Base-by-base conservation (phyloP, 2,113 vertebrate genomes). In the Cariama cristata region DNA sequence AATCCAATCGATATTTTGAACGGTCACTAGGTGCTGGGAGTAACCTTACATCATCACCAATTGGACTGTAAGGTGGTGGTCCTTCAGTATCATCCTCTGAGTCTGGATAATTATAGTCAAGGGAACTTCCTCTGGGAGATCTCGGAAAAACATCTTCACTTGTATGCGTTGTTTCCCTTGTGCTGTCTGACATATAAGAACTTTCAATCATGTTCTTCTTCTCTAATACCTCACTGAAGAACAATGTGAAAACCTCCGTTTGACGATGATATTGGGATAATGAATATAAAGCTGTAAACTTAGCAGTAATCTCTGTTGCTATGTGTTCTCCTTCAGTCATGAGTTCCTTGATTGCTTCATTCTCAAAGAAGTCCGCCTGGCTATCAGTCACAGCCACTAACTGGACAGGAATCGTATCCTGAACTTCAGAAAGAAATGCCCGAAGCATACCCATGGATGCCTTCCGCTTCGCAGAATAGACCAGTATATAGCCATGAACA, bases 311-410 rank as follows among this genome's bases (percentile, higher is more conserved):
- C 98, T 99, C 99, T 26, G 99, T 99, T 90, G 99, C 99, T 88
- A 99, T 99, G 96, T 99, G 99, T 90, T 99, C 99, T 45, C 99
- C 99, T 97, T 99, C 99, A 14, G 99, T 99, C 99, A 99, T 99
- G 94, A 99, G 96, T 80, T 99, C 99, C 92, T 99, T 99, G 95
- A 99, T 99, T 38, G 99, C 98, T 62, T 99, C 99, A 26, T 99
- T 99, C 98, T 99, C 99, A 79, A 99, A 99, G 97, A 99, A 99
- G 97, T 99, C 99, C 3, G 99, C 99, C 98, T 99, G 99, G 95
- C 99, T 99, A 95, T 99, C 99, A 8, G 99, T 99, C 96, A 99
- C 99, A 42, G 99, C 99, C 92, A 99, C 99, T 98, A 99, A 97
- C 93, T 99, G 99, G 56, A 99, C 99, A 11, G 99, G 99, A 98